phyloP scores from a whole-genome alignment of 1,140 invertebrate species.

The Mesaphorura yosii region DNA sequence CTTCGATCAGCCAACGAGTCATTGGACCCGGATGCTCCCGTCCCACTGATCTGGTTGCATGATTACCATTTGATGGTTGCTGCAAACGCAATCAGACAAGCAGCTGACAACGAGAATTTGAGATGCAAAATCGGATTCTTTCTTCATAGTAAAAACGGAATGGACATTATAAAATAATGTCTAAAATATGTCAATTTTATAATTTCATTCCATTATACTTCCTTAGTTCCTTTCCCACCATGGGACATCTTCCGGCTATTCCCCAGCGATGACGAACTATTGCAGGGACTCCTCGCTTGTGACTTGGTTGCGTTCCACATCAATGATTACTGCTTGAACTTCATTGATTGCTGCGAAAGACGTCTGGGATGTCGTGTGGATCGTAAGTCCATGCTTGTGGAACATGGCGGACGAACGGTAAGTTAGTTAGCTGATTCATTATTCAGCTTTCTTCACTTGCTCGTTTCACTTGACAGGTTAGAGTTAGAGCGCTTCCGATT shows the following conservation, averaged over 20 bases:
- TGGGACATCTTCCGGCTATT: conserved; percentile 84
- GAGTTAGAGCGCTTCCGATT: conserved; percentile 69
- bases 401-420: conserved; percentile 72
- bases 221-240: conserved; percentile 80
- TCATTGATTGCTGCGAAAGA: conserved; percentile 80
- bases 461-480: too few species aligned
- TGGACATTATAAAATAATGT: too few species aligned
- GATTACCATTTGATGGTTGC: conserved; percentile 85
- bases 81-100: conserved; percentile 70
- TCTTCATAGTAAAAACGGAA: too few species aligned
- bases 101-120: conserved; percentile 63
- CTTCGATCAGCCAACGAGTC: conserved; percentile 43
- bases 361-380: conserved; percentile 76
- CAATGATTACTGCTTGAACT: conserved; percentile 80
- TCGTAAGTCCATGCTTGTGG: conserved; percentile 70
- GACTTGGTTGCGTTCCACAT: conserved; percentile 88
- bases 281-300: conserved; percentile 79
- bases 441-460: too few species aligned
- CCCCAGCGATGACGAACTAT: conserved; percentile 79
- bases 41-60: conserved; percentile 76
- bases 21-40: conserved; percentile 40
- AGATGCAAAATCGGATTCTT: conserved; percentile 76
- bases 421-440: too few species aligned
- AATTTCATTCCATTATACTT: too few species aligned
- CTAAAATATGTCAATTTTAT: too few species aligned